phyloP scores from a whole-genome alignment of 30 jellyfish, hydroid and myxozoan genomes.

The Cassiopea xamachana region DNA sequence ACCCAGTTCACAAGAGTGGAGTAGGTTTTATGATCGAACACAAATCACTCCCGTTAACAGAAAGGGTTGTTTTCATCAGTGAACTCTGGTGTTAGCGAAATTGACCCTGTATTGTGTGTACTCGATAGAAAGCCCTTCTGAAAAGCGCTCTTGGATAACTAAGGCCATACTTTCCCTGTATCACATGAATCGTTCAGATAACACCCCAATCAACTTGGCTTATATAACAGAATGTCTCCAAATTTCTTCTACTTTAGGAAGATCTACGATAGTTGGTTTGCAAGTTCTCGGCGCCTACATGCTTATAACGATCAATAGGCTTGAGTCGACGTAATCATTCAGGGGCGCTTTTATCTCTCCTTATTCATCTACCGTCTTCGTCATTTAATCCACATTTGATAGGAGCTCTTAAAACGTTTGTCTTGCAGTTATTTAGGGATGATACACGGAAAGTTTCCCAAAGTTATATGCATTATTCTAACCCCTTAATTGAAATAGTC shows the following conservation, averaged over 20 bases:
- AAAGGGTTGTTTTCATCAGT: neutral
- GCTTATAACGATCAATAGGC: conserved; percentile 20
- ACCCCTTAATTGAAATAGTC: conserved; percentile 51
- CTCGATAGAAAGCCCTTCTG: too few relatives aligned
- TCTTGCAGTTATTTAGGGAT: conserved; percentile 19
- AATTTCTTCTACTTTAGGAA: conserved; percentile 7
- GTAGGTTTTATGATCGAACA: too few relatives aligned
- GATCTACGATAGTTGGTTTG: conserved; percentile 16
- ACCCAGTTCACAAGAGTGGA: too few relatives aligned
- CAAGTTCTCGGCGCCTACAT: conserved; percentile 48
- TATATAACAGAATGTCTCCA: conserved; percentile 1
- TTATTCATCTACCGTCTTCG: conserved; percentile 35
- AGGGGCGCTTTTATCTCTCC: conserved; percentile 38
- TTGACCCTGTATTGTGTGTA: too few relatives aligned
- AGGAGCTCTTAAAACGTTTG: conserved; percentile 42
- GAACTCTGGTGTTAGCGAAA: neutral
- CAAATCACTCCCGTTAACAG: too few relatives aligned
- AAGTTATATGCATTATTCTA: conserved; percentile 39
- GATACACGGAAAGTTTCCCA: conserved; percentile 39
- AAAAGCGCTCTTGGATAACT: too few relatives aligned
- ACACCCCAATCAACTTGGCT: conserved; percentile 23
- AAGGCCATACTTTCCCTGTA: neutral
- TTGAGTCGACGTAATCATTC: conserved; percentile 48
- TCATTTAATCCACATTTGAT: conserved; percentile 42
- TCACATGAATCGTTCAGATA: neutral